These are phyloP conservation scores for Drosophila subsilvestris DNA, from an alignment of 2,888 invertebrate genomes.

Conservation along the genomic window DNA sequence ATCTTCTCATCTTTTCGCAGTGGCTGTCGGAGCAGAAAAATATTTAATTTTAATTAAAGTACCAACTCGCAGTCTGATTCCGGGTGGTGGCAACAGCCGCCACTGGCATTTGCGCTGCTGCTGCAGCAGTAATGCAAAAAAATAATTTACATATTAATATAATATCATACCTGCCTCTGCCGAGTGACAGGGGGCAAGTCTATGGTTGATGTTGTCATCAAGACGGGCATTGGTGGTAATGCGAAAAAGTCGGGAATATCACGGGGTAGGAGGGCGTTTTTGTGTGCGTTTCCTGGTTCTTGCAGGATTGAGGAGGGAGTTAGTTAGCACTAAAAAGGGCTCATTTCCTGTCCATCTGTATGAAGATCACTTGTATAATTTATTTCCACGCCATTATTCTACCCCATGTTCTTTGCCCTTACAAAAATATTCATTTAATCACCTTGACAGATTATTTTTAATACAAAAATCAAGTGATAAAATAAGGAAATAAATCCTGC, in stretches of 20 bases:
- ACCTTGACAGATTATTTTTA: too few relatives aligned
- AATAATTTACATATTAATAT: slow-evolving; percentile 32
- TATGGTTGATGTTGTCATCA: not conserved
- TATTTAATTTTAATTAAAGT: slow-evolving; percentile 74
- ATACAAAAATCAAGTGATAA: not conserved
- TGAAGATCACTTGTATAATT: too few relatives aligned
- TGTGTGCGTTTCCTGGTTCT: too few relatives aligned
- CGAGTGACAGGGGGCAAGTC: not conserved
- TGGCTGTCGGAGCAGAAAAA: slow-evolving; percentile 42
- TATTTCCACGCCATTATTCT: too few relatives aligned
- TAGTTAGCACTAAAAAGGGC: not conserved
- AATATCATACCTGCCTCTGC: not conserved
- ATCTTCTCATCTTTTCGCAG: not conserved
- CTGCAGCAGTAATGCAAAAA: slow-evolving; percentile 16
- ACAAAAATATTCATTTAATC: too few relatives aligned
- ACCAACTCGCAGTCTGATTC: slow-evolving; percentile 23
- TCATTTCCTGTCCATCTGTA: not conserved
- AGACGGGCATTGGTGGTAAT: not conserved
- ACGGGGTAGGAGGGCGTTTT: not conserved
- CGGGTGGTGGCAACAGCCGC: slow-evolving; percentile 3
- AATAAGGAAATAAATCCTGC: not conserved
- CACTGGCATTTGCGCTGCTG: slow-evolving; percentile 12
- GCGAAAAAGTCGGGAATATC: not conserved
- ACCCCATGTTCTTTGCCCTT: too few relatives aligned
- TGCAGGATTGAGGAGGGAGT: not conserved